Percentiles rank a stretch among this genome's conserved stretches.
Evolutionary conservation across 1,140 invertebrate genomes (phyloP).

Genomic region (Elysia chlorotica): DNA sequence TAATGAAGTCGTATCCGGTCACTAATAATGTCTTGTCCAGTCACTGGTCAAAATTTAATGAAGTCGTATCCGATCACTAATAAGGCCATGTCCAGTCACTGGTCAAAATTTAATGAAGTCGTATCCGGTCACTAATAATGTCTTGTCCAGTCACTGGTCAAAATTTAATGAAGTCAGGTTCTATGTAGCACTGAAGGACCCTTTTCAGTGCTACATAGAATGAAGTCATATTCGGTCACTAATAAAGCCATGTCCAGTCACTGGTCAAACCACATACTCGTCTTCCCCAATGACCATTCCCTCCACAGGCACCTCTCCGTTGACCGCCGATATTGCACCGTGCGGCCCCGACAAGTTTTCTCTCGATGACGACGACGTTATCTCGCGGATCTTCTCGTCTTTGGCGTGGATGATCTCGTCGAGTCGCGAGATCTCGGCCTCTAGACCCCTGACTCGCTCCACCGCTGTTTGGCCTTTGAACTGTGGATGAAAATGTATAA

Average conservation of each 20-base stretch:
- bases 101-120: no score
- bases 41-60: no score
- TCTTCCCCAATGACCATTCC: constrained; percentile 21
- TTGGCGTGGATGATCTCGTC: constrained; percentile 13
- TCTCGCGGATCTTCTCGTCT: constrained; percentile 8
- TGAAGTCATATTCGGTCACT: background rate
- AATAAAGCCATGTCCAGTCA: background rate
- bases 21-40: no score
- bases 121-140: no score
- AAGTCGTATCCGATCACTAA: no score
- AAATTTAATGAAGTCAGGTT: background rate
- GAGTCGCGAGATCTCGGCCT: constrained; percentile 13
- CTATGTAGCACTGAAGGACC: background rate
- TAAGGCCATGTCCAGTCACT: no score
- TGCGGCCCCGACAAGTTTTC: background rate
- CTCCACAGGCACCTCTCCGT: constrained; percentile 9
- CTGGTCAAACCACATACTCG: constrained; percentile 16
- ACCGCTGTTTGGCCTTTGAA: constrained; percentile 11
- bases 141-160: no score
- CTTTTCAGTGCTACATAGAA: no score
- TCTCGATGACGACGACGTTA: constrained; percentile 2
- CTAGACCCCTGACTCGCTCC: constrained; percentile 13
- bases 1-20: no score
- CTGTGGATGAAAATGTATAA: constrained; percentile 9
- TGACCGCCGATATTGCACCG: background rate